Base-by-base conservation (phyloP, 2,797 vertebrate species). In the Taeniopygia guttata region DNA sequence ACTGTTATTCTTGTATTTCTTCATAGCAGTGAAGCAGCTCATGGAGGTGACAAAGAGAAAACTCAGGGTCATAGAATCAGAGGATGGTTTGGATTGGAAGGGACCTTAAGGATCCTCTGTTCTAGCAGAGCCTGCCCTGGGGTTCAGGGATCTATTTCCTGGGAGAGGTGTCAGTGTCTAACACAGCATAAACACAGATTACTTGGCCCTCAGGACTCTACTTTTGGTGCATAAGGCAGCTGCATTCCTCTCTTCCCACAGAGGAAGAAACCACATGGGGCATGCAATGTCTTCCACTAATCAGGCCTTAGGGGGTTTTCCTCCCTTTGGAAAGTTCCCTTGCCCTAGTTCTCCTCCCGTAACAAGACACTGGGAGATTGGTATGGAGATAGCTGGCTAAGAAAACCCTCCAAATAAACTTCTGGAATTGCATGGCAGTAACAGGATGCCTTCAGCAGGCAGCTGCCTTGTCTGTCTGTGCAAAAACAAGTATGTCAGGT, bases 401-500 rank as follows among this genome's bases (percentile, higher is more conserved):
- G 84, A 96, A 89, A 87, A 54, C 34, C 46, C 82, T 94, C 84
- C 94, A 90, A 76, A 86, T 85, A 81, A 87, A 89, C 69, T 86
- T 63, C 59, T 88, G 91, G 79, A 88, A 70, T n/a, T 76, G 89
- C 70, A 84, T 9, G 23, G 82, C 70, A 73, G 69, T 88, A 96
- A 91, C 52, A 84, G 62, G 75, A 72, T 75, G 84, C 93, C 83
- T 93, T 86, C n/a, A 93, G 82, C 92, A 92, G 91, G 79, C 87
- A 90, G 91, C 94, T 94, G 94, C 79, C 84, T 94, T 91, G 55
- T 88, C 94, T 93, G 89, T 26, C 80, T 84, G 67, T 93, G 77
- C 83, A 76, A 76, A 94, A 97, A 92, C 94, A 91, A 93, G 94
- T 90, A 91, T 86, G 89, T 95, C 93, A 91, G 94, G 95, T 96